Evolutionary conservation across 2,113 vertebrate species (phyloP).

Genomic region (Ophiodon elongatus): DNA sequence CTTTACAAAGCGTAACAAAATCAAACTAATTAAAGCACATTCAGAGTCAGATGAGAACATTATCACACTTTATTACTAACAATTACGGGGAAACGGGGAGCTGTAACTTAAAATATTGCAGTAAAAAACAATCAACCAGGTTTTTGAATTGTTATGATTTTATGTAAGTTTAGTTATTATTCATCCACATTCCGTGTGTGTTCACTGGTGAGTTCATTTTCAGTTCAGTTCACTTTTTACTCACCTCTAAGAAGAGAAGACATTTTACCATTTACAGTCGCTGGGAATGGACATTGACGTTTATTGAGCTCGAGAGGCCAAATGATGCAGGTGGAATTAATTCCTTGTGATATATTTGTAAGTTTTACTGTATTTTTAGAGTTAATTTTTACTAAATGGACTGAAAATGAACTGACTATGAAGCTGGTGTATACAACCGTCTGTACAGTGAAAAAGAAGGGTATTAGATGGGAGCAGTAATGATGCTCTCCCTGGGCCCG

Average conservation of each 20-base stretch:
- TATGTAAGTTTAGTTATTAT: slow-evolving; percentile 42
- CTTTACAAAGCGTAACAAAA: slow-evolving; percentile 5
- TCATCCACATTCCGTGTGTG: slow-evolving; percentile 77
- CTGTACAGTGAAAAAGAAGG: slow-evolving; percentile 45
- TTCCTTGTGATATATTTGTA: slow-evolving; percentile 7
- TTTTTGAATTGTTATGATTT: slow-evolving; percentile 15
- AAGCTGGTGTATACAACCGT: slow-evolving; percentile 8
- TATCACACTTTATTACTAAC: slow-evolving; percentile 23
- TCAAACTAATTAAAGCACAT: slow-evolving; percentile 1
- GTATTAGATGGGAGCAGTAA: slow-evolving; percentile 49
- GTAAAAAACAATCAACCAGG: slow-evolving; percentile 25
- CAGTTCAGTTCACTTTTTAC: slow-evolving; percentile 34
- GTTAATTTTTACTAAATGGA: slow-evolving; percentile 12
- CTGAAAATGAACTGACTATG: slow-evolving; percentile 54
- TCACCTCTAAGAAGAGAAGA: not conserved
- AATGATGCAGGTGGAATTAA: slow-evolving; percentile 4
- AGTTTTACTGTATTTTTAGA: slow-evolving; percentile 7
- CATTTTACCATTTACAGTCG: slow-evolving; percentile 7
- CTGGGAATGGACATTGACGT: not conserved
- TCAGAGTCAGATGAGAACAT: not conserved
- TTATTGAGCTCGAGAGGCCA: not conserved
- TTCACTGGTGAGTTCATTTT: slow-evolving; percentile 52
- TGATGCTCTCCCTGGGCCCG: slow-evolving; percentile 7
- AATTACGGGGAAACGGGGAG: slow-evolving; percentile 31
- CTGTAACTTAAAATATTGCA: slow-evolving; percentile 54